Evolutionary conservation across 2,113 vertebrate species (phyloP).

Genomic region (Sinosuthora webbiana): DNA sequence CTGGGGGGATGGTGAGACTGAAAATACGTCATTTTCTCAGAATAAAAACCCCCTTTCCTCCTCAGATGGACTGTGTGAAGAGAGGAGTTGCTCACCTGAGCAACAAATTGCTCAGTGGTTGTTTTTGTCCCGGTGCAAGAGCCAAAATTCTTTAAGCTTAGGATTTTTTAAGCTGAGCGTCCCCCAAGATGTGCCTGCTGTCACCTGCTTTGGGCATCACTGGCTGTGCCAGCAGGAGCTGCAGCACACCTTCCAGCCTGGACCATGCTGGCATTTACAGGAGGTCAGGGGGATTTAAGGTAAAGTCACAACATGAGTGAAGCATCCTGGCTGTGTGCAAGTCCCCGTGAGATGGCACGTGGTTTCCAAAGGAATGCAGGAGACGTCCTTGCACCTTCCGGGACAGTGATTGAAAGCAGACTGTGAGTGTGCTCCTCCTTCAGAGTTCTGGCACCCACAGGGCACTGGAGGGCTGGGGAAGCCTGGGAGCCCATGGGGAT

Average conservation of each 20-base stretch:
- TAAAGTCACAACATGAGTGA: not conserved
- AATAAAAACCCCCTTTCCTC: not conserved
- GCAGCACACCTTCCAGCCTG: not conserved
- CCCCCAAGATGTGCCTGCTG: not conserved
- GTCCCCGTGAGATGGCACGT: not conserved
- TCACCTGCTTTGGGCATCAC: not conserved
- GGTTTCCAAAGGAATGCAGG: not conserved
- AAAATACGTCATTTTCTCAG: not conserved
- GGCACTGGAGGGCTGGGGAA: not conserved
- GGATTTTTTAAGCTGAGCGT: not conserved
- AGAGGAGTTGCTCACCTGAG: not conserved
- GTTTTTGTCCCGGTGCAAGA: not conserved
- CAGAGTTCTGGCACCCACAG: rapidly evolving
- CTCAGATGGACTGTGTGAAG: not conserved
- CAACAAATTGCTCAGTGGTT: not conserved
- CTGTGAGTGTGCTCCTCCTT: not conserved
- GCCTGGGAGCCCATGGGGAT: rapidly evolving
- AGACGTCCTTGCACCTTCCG: rapidly evolving
- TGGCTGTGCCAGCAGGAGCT: not conserved
- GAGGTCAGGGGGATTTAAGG: not conserved
- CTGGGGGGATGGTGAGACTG: not conserved
- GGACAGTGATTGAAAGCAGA: not conserved
- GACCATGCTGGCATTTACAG: not conserved
- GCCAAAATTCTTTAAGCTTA: not conserved
- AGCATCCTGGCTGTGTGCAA: not conserved